These are phyloP conservation scores for Actias luna DNA, from an alignment of 2,888 invertebrate species.

Conservation along the genomic window DNA sequence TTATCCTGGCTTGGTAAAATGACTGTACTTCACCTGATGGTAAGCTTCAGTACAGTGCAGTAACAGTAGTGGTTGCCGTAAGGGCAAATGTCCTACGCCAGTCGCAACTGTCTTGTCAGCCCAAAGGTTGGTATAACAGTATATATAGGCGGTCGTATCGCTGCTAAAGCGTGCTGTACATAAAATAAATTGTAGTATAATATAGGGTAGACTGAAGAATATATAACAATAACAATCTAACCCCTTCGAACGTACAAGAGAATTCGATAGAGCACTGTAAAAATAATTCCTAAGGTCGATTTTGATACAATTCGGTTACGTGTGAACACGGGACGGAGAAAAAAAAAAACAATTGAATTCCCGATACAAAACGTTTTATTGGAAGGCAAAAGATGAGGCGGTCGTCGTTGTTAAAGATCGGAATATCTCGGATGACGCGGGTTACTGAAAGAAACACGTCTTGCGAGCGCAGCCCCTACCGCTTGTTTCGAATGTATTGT, in stretches of 20 bases:
- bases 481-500: slow-evolving; percentile 15
- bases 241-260: neutral
- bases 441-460: slow-evolving; percentile 47
- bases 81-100: too few relatives aligned
- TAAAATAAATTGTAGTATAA: too few relatives aligned
- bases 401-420: slow-evolving; percentile 49
- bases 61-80: too few relatives aligned
- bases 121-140: too few relatives aligned
- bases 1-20: too few relatives aligned
- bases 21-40: too few relatives aligned
- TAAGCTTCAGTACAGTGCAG: too few relatives aligned
- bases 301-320: neutral
- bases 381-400: slow-evolving; percentile 57
- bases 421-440: slow-evolving; percentile 62
- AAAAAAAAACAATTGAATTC: slow-evolving; percentile 62
- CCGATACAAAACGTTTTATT: slow-evolving; percentile 73
- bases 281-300: neutral
- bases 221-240: neutral
- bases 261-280: neutral
- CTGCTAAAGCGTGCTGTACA: too few relatives aligned
- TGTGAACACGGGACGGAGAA: neutral
- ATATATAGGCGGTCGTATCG: too few relatives aligned
- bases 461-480: slow-evolving; percentile 36
- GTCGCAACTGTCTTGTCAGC: too few relatives aligned
- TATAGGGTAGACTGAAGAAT: neutral